A percentile compares a stretch with the other conserved stretches of the same genome.
Conservation (phyloP, 2,888 invertebrate genomes). For the Ormyrus nitidulus region DNA sequence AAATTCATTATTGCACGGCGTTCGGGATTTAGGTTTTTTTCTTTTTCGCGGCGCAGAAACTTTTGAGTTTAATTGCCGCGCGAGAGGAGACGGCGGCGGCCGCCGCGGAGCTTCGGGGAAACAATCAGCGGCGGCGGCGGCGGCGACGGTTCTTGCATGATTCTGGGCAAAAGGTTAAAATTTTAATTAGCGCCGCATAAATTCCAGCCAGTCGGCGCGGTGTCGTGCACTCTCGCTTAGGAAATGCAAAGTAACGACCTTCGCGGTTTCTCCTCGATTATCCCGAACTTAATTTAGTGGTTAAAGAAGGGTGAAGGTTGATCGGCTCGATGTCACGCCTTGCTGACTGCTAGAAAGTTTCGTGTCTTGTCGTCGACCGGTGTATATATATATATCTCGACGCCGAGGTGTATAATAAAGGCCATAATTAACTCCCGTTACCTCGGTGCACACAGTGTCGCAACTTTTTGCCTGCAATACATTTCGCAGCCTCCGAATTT, state of each 20-base stretch:
- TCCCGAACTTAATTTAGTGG: slow-evolving; percentile 48
- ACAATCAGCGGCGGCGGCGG: too few relatives aligned
- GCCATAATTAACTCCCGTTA: slow-evolving; percentile 17
- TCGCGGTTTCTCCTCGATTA: slow-evolving; percentile 46
- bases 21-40: too few relatives aligned
- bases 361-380: background rate
- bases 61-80: too few relatives aligned
- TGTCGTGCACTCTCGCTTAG: slow-evolving; percentile 10
- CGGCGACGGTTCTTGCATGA: too few relatives aligned
- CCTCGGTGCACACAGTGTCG: background rate
- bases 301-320: slow-evolving; percentile 40
- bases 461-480: background rate
- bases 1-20: too few relatives aligned
- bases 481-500: background rate
- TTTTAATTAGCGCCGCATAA: slow-evolving; percentile 13
- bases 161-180: background rate
- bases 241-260: slow-evolving; percentile 48
- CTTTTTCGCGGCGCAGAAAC: too few relatives aligned
- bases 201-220: slow-evolving; percentile 1
- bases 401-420: background rate
- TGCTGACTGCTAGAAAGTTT: slow-evolving; percentile 47
- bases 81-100: too few relatives aligned
- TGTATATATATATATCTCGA: background rate
- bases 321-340: slow-evolving; percentile 37
- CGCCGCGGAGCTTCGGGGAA: too few relatives aligned